These are phyloP conservation scores for Brachylomia viminalis DNA, from an alignment of 2,888 invertebrate genomes.

Conservation along the genomic window DNA sequence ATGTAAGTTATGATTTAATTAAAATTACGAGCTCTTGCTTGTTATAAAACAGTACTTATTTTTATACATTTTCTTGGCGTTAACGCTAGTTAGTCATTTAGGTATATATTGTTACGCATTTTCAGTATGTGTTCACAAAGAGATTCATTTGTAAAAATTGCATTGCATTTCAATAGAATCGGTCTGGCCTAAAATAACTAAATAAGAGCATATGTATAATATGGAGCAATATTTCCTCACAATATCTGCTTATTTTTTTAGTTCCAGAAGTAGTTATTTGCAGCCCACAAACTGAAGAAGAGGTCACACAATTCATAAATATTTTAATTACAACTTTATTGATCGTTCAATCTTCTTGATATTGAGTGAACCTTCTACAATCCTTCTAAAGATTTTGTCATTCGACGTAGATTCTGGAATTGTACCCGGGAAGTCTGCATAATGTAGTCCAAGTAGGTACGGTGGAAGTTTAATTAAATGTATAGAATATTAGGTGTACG, in stretches of 20 bases:
- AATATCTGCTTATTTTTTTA: neutral
- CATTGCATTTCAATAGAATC: neutral
- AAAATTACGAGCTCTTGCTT: neutral
- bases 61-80: too few relatives aligned
- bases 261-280: neutral
- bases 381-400: neutral
- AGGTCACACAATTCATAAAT: neutral
- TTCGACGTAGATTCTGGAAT: slow-evolving; percentile 9
- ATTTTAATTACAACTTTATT: neutral
- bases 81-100: too few relatives aligned
- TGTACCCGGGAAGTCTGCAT: slow-evolving; percentile 21
- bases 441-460: slow-evolving; percentile 33
- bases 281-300: neutral
- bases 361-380: slow-evolving; percentile 6
- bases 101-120: too few relatives aligned
- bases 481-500: slow-evolving; percentile 23
- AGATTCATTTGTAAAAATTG: too few relatives aligned
- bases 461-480: slow-evolving; percentile 49
- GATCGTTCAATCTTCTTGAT: neutral
- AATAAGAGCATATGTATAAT: too few relatives aligned
- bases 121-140: too few relatives aligned
- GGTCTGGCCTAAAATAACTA: too few relatives aligned
- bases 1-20: neutral
- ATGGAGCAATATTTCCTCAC: too few relatives aligned
- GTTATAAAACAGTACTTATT: neutral